Base-by-base conservation (phyloP, 2,888 invertebrate species). In the Rhagium mordax region DNA sequence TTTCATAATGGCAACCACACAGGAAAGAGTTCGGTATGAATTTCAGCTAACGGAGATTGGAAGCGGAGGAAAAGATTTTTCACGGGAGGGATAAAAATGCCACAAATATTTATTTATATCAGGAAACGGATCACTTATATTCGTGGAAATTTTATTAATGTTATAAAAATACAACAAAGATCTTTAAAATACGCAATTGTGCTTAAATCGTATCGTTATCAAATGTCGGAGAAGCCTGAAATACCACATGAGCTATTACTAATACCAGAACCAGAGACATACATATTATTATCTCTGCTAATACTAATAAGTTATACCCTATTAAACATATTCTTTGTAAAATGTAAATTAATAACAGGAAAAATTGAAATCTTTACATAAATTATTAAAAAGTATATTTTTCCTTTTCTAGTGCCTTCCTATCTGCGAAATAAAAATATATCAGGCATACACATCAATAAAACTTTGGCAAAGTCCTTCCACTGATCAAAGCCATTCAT, bases 401-500 rank as follows among this genome's bases (percentile, higher is more conserved):
- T n/a, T 33, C 13, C 13, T 13, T 13, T 41, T 41, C 41, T 41
- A n/a, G n/a, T 41, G 13, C 41, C 41, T 41, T n/a, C 41, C n/a
- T 41, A 41, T 41, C 41, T 41, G n/a, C 41, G n/a, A 41, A 41
- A 41, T 16, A 18, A 65, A 53, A 29, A 65, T 48, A 29, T 65
- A 53, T 13, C 27, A 33, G n/a, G 33, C 33, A 24, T 53, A 21
- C 53, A 24, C 53, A 65, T 65, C 65, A 65, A 65, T 65, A 65
- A 65, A 65, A 53, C 65, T 65, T 55, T 21, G 16, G 29, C 33
- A 49, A 27, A 67, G 53, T 55, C 33, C 18, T 18, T 41, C 18
- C 20, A 18, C 47, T 47, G 67, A 67, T 67, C 57, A 67, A 57
- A 67, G 16, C 57, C 18, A 57, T 67, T 51, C 67, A 55, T 67